Evolutionary conservation across 2,888 invertebrate genomes (phyloP), one percentile per base, ranked within the genome.

Genomic region (Bugula neritina): DNA sequence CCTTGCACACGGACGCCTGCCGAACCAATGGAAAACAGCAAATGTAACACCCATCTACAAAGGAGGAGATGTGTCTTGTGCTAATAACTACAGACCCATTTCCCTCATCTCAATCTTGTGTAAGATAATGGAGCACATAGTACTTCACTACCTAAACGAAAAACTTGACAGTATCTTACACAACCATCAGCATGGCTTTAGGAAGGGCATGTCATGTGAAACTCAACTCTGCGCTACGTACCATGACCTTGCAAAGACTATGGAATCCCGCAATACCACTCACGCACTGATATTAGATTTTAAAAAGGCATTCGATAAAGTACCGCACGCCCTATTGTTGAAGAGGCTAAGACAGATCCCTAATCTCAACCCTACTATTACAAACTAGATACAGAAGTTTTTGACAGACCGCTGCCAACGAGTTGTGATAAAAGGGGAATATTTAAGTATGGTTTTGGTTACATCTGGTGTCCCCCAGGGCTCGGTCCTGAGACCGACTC

Each of bases 401-500:
- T 52, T 52, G 52, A 52, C 52, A 10, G 52, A 52, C 13, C 52
- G 21, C 10, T 17, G 13, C 10, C 52, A 52, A 21, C 10, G 52
- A 17, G 21, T 52, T 52, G 52, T 52, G 21, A 10, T 17, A 21
- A 52, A 52, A 21, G 52, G 52, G n/a, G n/a, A n/a, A n/a, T n/a
- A n/a, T n/a, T n/a, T n/a, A n/a, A n/a, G n/a, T n/a, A n/a, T n/a
- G n/a, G n/a, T n/a, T n/a, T n/a, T n/a, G n/a, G 73, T 77, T 0
- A 71, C 71, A 54, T 74, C 74, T 21, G 73, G 76, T 27, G 74
- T 74, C n/a, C 74, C 75, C 3, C 75, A 74, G 35, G 74, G 74
- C 17, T 71, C 74, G 13, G 75, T 75, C 27, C 71, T 75, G 1
- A 75, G 73, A 17, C 76, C 73, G 3, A 25, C 73, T 17, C 71